These are phyloP conservation scores for Agrotis puta DNA, from an alignment of 2,888 invertebrate species.

Conservation along the genomic window DNA sequence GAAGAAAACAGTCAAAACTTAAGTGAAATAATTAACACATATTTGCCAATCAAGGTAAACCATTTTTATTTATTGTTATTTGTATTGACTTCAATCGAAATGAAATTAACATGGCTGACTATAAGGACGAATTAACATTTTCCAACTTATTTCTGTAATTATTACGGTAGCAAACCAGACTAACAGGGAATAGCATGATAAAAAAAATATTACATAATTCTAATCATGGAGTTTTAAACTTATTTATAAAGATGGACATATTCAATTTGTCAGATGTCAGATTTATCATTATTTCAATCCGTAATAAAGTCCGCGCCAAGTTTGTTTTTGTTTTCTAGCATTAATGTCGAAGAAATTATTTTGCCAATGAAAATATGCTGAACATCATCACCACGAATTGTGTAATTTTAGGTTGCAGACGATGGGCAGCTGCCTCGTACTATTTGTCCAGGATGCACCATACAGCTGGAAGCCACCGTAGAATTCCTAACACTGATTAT, in stretches of 20 bases:
- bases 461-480: conserved; percentile 94
- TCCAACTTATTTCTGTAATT: conserved; percentile 47
- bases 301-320: conserved; percentile 49
- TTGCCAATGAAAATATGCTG: not conserved
- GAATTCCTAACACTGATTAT: conserved; percentile 94
- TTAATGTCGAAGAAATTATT: not conserved
- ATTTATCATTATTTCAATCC: conserved; percentile 30
- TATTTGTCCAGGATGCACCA: conserved; percentile 94
- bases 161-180: conserved; percentile 2
- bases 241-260: conserved; percentile 14
- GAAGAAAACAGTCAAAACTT: conserved; percentile 92
- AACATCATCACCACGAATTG: not conserved
- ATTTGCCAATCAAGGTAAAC: conserved; percentile 94
- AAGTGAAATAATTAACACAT: conserved; percentile 93
- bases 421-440: conserved; percentile 93
- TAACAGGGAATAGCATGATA: not conserved
- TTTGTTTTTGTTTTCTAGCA: conserved; percentile 29
- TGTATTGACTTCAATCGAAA: conserved; percentile 84
- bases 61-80: conserved; percentile 77
- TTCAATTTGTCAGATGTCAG: conserved; percentile 50
- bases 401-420: conserved; percentile 91
- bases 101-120: conserved; percentile 82
- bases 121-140: conserved; percentile 59
- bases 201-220: conserved; percentile 20
- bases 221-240: conserved; percentile 10